Evolutionary conservation across 2,888 invertebrate species (phyloP).

Genomic region (Troides aeacus): DNA sequence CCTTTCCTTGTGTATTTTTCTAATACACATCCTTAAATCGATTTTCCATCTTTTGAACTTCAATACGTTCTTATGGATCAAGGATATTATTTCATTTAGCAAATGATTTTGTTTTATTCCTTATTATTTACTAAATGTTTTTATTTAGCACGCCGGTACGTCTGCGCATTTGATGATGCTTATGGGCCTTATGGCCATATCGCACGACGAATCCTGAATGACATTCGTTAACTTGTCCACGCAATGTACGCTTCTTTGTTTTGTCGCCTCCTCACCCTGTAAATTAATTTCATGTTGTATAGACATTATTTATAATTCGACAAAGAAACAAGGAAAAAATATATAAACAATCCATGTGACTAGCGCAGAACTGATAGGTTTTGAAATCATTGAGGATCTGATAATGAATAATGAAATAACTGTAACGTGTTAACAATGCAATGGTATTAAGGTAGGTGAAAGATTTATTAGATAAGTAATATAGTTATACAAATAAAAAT

Average conservation of each 20-base stretch:
- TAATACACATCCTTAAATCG: conserved; percentile 3
- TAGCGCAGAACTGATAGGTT: too few relatives aligned
- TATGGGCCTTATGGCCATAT: conserved; percentile 82
- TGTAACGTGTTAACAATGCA: too few relatives aligned
- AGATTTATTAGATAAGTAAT: too few relatives aligned
- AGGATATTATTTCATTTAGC: conserved; percentile 12
- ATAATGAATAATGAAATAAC: too few relatives aligned
- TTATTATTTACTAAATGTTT: conserved; percentile 7
- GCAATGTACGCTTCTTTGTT: conserved; percentile 85
- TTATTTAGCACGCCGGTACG: conserved; percentile 64
- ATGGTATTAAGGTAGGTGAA: too few relatives aligned
- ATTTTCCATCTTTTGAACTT: conserved; percentile 10
- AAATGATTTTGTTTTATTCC: conserved; percentile 7
- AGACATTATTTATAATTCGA: not conserved
- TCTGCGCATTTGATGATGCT: conserved; percentile 84
- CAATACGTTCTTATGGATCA: conserved; percentile 12
- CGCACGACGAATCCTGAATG: conserved; percentile 87
- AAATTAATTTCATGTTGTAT: conserved; percentile 28
- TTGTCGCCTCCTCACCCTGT: conserved; percentile 79
- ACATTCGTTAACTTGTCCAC: conserved; percentile 88
- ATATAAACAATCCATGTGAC: too few relatives aligned
- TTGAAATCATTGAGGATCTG: too few relatives aligned
- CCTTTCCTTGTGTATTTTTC: not conserved
- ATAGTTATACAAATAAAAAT: too few relatives aligned
- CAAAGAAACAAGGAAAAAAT: not conserved